phyloP scores from a whole-genome alignment of 2,888 invertebrate genomes.

The Nephrotoma guestfalica region DNA sequence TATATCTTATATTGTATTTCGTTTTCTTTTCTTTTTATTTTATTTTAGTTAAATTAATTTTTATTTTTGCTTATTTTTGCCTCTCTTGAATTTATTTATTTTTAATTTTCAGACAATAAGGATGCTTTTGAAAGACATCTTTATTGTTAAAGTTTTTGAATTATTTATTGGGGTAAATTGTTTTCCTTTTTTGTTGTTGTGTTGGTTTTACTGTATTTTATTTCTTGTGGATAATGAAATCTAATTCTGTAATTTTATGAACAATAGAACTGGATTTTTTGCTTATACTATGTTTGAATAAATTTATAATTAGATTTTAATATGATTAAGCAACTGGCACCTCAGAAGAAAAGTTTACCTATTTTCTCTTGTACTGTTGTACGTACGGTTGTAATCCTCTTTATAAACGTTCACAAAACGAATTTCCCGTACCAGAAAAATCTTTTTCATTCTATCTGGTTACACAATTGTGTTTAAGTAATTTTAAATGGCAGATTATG shows the following conservation, averaged over 20 bases:
- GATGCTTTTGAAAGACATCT: neutral
- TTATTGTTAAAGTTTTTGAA: neutral
- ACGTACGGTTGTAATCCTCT: neutral
- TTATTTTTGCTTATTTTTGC: neutral
- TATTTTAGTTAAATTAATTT: neutral
- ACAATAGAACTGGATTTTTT: neutral
- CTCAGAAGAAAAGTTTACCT: neutral
- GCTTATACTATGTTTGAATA: neutral
- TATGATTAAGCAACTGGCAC: neutral
- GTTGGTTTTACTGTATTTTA: neutral
- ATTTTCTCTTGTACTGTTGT: neutral
- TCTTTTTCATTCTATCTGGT: neutral
- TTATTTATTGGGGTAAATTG: neutral
- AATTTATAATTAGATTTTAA: neutral
- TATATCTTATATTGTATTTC: neutral
- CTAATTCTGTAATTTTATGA: neutral
- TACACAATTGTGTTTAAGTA: neutral
- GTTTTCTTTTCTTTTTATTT: neutral
- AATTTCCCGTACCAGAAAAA: neutral
- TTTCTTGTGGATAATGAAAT: neutral
- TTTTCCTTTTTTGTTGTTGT: neutral
- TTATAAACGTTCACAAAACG: neutral
- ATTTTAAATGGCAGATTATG: neutral
- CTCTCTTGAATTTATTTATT: neutral
- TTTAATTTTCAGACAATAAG: neutral